Percentiles rank a stretch among this genome's conserved stretches.
Conservation (phyloP, 2,113 vertebrate genomes). For the Ciconia boyciana region DNA sequence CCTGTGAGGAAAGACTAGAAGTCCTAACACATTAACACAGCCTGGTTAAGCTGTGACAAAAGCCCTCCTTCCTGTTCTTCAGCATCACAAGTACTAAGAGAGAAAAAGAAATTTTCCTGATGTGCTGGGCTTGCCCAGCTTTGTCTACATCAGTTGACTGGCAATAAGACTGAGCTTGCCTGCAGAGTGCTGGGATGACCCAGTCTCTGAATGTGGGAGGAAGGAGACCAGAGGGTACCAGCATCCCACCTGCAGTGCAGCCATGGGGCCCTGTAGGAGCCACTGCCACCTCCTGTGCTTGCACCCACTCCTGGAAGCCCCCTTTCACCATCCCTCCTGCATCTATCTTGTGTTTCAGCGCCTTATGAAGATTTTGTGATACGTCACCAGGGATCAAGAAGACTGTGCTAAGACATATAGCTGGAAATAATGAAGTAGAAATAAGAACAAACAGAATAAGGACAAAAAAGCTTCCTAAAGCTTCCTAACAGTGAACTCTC, state of each 20-base stretch:
- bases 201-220: not conserved
- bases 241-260: not conserved
- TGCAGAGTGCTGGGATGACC: not conserved
- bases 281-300: not conserved
- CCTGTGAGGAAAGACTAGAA: not conserved
- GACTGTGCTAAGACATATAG: not conserved
- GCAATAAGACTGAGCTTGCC: not conserved
- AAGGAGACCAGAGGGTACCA: not conserved
- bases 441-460: not conserved
- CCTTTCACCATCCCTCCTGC: not conserved
- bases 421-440: not conserved
- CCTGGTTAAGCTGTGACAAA: not conserved
- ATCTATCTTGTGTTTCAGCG: not conserved
- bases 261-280: not conserved
- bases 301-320: not conserved
- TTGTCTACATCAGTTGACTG: not conserved
- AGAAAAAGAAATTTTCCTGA: not conserved
- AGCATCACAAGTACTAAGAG: not conserved
- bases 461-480: not conserved
- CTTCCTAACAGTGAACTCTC: not conserved
- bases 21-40: not conserved
- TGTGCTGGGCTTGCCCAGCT: not conserved
- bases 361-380: not conserved
- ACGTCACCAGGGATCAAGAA: not conserved
- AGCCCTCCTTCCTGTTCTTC: not conserved